phyloP scores from a whole-genome alignment of 2,888 invertebrate species.

The Stegophylla sp. region DNA sequence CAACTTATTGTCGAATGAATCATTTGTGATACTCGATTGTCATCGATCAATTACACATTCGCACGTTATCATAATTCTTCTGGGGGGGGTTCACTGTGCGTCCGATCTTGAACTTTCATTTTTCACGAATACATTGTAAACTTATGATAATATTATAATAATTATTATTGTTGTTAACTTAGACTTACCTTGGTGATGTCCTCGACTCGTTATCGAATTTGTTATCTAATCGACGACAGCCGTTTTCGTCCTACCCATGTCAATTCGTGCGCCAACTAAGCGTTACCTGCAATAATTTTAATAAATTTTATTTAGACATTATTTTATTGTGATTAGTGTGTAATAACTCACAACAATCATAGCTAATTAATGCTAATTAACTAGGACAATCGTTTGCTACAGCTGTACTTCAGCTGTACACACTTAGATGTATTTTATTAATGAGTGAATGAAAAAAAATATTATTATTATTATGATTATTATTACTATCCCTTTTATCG shows the following conservation, averaged over 20 bases:
- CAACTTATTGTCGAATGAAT: background rate
- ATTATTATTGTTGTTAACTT: slow-evolving; percentile 30
- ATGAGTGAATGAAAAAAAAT: slow-evolving; percentile 1
- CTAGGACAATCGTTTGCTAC: slow-evolving; percentile 53
- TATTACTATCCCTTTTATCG: slow-evolving; percentile 17
- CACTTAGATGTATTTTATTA: slow-evolving; percentile 55
- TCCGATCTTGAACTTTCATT: slow-evolving; percentile 53
- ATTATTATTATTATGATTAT: slow-evolving; percentile 26
- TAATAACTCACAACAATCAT: slow-evolving; percentile 50
- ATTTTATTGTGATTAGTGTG: slow-evolving; percentile 26
- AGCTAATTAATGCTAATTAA: slow-evolving; percentile 51
- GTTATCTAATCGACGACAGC: slow-evolving; percentile 56
- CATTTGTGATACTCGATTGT: background rate
- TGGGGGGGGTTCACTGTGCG: slow-evolving; percentile 25
- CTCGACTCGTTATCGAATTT: slow-evolving; percentile 55
- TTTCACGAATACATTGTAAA: slow-evolving; percentile 51
- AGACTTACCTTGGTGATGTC: slow-evolving; percentile 54
- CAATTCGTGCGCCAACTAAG: slow-evolving; percentile 53
- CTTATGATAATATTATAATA: slow-evolving; percentile 34
- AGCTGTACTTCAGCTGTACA: slow-evolving; percentile 25
- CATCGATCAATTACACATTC: background rate
- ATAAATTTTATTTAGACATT: slow-evolving; percentile 47
- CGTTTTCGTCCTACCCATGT: slow-evolving; percentile 59
- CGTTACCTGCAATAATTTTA: slow-evolving; percentile 57
- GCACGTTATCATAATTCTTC: slow-evolving; percentile 21